phyloP scores from a whole-genome alignment of 2,113 vertebrate genomes.

The Megatriorchis doriae region DNA sequence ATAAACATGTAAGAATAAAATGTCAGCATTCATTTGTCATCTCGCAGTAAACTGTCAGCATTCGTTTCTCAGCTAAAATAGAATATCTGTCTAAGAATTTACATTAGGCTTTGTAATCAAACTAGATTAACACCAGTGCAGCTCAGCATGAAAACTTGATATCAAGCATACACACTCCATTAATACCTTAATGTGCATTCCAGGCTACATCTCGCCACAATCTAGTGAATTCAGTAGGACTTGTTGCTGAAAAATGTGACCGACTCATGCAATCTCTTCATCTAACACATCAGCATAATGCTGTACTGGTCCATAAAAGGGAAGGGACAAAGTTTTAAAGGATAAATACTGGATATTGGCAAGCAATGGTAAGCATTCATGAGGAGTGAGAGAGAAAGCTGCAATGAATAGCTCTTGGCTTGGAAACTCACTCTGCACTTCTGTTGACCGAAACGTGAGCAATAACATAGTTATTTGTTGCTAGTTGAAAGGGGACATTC shows the following conservation, averaged over 20 bases:
- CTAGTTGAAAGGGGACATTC: neutral
- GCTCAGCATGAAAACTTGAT: conserved; percentile 59
- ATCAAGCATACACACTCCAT: conserved; percentile 45
- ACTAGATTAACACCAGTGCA: conserved; percentile 49
- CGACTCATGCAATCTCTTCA: neutral
- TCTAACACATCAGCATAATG: neutral
- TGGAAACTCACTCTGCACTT: neutral
- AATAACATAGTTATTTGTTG: neutral
- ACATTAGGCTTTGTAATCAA: conserved; percentile 65
- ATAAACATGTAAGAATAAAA: conserved; percentile 70
- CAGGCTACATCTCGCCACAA: conserved; percentile 15
- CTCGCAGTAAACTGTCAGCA: conserved; percentile 64
- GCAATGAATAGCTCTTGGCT: neutral
- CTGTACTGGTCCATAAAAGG: neutral
- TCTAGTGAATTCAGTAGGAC: conserved; percentile 41
- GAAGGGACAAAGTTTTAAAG: neutral
- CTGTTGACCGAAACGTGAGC: neutral
- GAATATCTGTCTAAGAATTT: conserved; percentile 64
- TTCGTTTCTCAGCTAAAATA: conserved; percentile 69
- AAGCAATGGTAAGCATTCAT: neutral
- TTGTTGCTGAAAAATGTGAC: conserved; percentile 47
- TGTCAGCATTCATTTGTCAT: conserved; percentile 72
- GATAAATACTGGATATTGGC: neutral
- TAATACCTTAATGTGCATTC: conserved; percentile 60
- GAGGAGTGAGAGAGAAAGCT: neutral